Percentiles rank a stretch among this genome's conserved stretches.
Evolutionary conservation across 2,888 invertebrate species (phyloP).

Genomic region (Parnassius mnemosyne): DNA sequence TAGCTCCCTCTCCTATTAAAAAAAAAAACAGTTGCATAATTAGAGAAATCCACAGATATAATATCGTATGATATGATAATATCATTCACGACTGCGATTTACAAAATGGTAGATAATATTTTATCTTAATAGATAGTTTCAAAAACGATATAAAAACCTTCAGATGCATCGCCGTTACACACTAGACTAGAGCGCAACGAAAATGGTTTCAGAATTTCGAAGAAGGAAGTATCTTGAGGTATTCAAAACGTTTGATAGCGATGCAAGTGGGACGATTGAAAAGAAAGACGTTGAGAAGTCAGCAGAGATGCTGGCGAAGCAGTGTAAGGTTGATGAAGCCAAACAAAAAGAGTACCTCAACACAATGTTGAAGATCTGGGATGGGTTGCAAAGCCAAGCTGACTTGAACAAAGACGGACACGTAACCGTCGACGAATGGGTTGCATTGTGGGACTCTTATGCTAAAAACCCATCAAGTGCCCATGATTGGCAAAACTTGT

Average conservation of each 20-base stretch:
- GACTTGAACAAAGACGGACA: slow-evolving; percentile 88
- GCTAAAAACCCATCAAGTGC: slow-evolving; percentile 85
- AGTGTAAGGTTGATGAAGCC: slow-evolving; percentile 65
- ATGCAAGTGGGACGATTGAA: slow-evolving; percentile 89
- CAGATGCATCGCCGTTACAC: background rate
- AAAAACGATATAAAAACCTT: slow-evolving; percentile 12
- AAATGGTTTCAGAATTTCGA: slow-evolving; percentile 85
- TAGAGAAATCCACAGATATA: slow-evolving; percentile 9
- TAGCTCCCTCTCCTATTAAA: too few species aligned
- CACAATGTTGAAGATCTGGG: slow-evolving; percentile 87
- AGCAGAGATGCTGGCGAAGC: slow-evolving; percentile 8
- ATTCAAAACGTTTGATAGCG: slow-evolving; percentile 89
- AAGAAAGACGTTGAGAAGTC: slow-evolving; percentile 85
- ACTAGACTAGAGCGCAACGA: background rate
- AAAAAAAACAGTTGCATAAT: background rate
- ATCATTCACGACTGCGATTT: slow-evolving; percentile 4
- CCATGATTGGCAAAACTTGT: slow-evolving; percentile 88
- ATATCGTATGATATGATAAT: slow-evolving; percentile 6
- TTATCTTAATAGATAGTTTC: slow-evolving; percentile 7
- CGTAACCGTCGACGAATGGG: slow-evolving; percentile 91
- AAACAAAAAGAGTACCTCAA: slow-evolving; percentile 83
- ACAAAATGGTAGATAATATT: background rate
- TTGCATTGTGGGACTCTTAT: slow-evolving; percentile 88
- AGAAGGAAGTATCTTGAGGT: slow-evolving; percentile 89
- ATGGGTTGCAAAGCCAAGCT: slow-evolving; percentile 85